phyloP scores from a whole-genome alignment of 2,888 invertebrate species.

The Eilema griseolum region DNA sequence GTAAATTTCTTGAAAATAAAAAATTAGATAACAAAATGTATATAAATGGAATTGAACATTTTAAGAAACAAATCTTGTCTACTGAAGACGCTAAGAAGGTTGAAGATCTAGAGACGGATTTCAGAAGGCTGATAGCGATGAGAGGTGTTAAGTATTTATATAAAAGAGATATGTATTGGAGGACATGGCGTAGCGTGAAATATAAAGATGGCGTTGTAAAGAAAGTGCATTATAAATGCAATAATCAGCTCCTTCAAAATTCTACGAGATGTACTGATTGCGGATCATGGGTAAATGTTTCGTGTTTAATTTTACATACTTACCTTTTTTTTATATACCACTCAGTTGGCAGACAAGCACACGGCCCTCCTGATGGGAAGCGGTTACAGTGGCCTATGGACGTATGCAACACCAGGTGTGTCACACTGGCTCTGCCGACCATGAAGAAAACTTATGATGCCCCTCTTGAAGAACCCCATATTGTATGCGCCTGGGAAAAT shows the following conservation, averaged over 20 bases:
- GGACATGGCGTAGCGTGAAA: conserved; percentile 69
- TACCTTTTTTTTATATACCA: too few relatives aligned
- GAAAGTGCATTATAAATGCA: conserved; percentile 64
- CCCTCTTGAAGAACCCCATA: too few relatives aligned
- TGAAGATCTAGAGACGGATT: conserved; percentile 58
- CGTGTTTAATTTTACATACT: not conserved
- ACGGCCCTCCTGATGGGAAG: too few relatives aligned
- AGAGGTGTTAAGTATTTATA: conserved; percentile 63
- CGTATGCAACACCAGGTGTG: too few relatives aligned
- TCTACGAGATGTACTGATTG: conserved; percentile 52
- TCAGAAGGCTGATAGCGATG: conserved; percentile 62
- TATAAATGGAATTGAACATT: conserved; percentile 60
- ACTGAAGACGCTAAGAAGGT: conserved; percentile 35
- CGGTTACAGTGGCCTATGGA: too few relatives aligned
- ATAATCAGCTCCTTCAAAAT: conserved; percentile 50
- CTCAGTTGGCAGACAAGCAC: too few relatives aligned
- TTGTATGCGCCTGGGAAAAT: too few relatives aligned
- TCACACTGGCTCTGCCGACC: too few relatives aligned
- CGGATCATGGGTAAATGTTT: conserved; percentile 68
- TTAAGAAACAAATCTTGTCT: conserved; percentile 27
- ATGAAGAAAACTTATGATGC: too few relatives aligned
- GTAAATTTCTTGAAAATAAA: not conserved
- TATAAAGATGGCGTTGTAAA: conserved; percentile 40
- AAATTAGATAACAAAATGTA: conserved; percentile 48
- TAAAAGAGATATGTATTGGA: conserved; percentile 69